A percentile compares a stretch with the other conserved stretches of the same genome.
Conservation (phyloP, 2,113 vertebrate species). For the Strix aluco region DNA sequence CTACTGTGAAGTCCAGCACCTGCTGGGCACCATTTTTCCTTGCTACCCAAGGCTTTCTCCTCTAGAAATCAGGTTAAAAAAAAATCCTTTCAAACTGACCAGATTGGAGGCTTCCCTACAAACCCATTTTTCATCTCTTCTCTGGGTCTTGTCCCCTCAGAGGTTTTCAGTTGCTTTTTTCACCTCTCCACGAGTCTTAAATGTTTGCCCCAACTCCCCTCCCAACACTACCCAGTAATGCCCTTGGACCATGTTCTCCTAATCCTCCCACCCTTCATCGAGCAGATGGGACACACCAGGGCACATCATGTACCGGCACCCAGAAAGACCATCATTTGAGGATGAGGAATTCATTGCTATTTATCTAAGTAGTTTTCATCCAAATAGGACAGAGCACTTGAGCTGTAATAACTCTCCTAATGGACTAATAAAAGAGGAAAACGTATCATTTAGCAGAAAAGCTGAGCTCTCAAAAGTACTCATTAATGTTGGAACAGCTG, state of each 20-base stretch:
- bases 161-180: neutral
- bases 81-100: neutral
- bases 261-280: neutral
- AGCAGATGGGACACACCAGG: neutral
- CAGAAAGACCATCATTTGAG: neutral
- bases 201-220: neutral
- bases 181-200: neutral
- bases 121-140: neutral
- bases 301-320: neutral
- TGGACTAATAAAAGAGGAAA: neutral
- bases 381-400: constrained; percentile 5
- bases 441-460: constrained; percentile 8
- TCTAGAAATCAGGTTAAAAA: neutral
- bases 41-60: neutral
- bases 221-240: neutral
- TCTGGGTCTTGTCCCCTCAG: neutral
- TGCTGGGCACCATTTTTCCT: neutral
- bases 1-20: neutral
- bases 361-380: constrained; percentile 33
- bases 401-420: constrained; percentile 9
- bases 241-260: neutral
- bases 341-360: neutral
- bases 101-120: neutral
- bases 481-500: neutral
- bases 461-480: constrained; percentile 20